Evolutionary conservation across 2,888 invertebrate species (phyloP).

Genomic region (Amiota mariae): DNA sequence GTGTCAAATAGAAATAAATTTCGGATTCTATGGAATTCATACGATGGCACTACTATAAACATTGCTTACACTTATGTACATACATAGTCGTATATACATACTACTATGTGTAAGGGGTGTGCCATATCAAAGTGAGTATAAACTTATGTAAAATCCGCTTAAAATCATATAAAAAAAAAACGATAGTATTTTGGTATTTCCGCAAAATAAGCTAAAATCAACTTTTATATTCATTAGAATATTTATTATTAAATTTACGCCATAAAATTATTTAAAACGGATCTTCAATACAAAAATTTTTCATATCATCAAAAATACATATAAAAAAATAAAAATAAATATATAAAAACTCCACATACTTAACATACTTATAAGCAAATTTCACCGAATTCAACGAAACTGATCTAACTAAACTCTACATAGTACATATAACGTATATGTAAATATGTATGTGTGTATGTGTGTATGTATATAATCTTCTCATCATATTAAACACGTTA

Average conservation of each 20-base stretch:
- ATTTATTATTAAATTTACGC: slow-evolving; percentile 66
- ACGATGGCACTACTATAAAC: too few relatives aligned
- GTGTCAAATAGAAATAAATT: too few relatives aligned
- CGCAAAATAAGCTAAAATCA: slow-evolving; percentile 31
- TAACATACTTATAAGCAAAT: slow-evolving; percentile 33
- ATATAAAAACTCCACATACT: neutral
- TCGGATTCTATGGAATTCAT: too few relatives aligned
- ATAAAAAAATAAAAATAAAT: neutral
- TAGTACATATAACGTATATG: too few relatives aligned
- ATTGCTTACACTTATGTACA: too few relatives aligned
- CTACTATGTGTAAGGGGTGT: too few relatives aligned
- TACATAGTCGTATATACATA: too few relatives aligned
- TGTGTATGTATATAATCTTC: neutral
- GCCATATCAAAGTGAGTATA: too few relatives aligned
- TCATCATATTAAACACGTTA: slow-evolving; percentile 48
- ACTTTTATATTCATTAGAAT: slow-evolving; percentile 64
- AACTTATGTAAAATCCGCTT: too few relatives aligned
- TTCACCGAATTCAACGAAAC: slow-evolving; percentile 48
- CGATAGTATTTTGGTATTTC: slow-evolving; percentile 53
- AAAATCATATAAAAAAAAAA: too few relatives aligned
- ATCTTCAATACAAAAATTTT: slow-evolving; percentile 45
- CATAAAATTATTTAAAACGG: slow-evolving; percentile 60
- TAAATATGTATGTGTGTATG: too few relatives aligned
- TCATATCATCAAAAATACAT: neutral
- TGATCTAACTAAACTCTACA: neutral